Conservation (phyloP, 2,797 vertebrate species). For the Myoxocephalus aenaeus region DNA sequence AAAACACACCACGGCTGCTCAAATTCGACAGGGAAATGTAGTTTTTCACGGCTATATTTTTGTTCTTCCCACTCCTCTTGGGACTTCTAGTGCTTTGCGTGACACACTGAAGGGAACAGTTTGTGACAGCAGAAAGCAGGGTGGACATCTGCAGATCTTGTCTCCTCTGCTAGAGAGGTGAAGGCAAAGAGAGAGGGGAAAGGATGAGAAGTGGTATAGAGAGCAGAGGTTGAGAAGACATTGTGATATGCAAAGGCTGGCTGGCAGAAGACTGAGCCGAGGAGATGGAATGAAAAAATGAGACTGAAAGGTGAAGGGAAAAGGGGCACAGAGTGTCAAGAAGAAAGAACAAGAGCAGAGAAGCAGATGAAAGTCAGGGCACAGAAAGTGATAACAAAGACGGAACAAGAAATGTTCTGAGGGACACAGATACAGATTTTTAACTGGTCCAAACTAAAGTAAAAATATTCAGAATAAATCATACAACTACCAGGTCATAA, state of each 20-base stretch:
- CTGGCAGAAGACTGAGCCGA: conserved; percentile 21
- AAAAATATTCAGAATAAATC: background rate
- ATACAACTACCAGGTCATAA: background rate
- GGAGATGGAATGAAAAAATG: background rate
- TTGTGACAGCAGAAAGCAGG: conserved; percentile 51
- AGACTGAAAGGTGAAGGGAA: conserved; percentile 12
- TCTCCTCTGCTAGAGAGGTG: conserved; percentile 34
- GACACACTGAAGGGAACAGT: conserved; percentile 39
- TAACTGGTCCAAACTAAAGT: background rate
- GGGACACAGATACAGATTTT: background rate
- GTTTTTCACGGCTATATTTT: conserved; percentile 64
- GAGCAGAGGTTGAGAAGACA: conserved; percentile 14
- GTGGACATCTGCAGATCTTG: conserved; percentile 52
- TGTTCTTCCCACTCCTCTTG: conserved; percentile 23
- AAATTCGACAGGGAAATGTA: conserved; percentile 56
- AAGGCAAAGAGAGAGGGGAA: background rate
- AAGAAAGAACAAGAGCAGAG: conserved; percentile 5
- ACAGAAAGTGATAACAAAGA: conserved; percentile 10
- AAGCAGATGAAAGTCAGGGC: conserved; percentile 3
- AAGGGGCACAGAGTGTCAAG: background rate
- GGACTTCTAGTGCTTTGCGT: conserved; percentile 29
- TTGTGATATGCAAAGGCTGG: conserved; percentile 27
- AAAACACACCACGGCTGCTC: conserved; percentile 61
- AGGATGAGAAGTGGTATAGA: background rate
- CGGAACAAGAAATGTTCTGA: background rate